phyloP scores from a whole-genome alignment of 2,888 invertebrate genomes.

The Shargacucullia verbasci region DNA sequence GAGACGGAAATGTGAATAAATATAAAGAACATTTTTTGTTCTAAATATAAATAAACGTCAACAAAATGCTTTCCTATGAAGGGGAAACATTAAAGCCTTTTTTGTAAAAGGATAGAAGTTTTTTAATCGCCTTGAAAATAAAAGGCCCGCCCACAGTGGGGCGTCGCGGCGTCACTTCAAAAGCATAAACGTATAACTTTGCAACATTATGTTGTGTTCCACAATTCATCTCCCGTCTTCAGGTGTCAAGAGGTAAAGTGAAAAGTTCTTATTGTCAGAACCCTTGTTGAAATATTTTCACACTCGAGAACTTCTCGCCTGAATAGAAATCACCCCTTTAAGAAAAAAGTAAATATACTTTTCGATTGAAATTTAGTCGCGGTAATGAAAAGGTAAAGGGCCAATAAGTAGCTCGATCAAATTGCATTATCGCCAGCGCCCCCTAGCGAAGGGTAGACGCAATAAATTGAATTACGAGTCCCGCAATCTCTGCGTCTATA shows the following conservation, averaged over 20 bases:
- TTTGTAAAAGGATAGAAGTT: slow-evolving; percentile 68
- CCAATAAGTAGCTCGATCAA: slow-evolving; percentile 85
- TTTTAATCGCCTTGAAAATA: slow-evolving; percentile 75
- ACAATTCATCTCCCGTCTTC: slow-evolving; percentile 75
- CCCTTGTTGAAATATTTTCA: slow-evolving; percentile 70
- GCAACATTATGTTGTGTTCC: slow-evolving; percentile 59
- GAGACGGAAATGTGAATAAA: slow-evolving; percentile 60
- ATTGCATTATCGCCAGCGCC: slow-evolving; percentile 82
- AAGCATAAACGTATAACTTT: slow-evolving; percentile 63
- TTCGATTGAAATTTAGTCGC: slow-evolving; percentile 71
- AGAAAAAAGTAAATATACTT: slow-evolving; percentile 50
- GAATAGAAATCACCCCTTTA: slow-evolving; percentile 51
- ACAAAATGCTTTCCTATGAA: slow-evolving; percentile 52
- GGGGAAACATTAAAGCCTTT: slow-evolving; percentile 63
- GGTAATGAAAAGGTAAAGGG: slow-evolving; percentile 83
- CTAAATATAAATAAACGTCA: slow-evolving; percentile 46
- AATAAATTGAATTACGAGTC: slow-evolving; percentile 82
- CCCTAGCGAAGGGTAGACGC: slow-evolving; percentile 74
- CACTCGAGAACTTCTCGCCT: slow-evolving; percentile 57
- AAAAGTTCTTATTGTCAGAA: slow-evolving; percentile 76
- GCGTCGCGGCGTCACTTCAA: slow-evolving; percentile 47
- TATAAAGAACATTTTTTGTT: slow-evolving; percentile 43
- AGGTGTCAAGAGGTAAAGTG: slow-evolving; percentile 76
- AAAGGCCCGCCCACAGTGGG: slow-evolving; percentile 66
- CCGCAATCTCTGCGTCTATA: slow-evolving; percentile 77